These are phyloP conservation scores for Tinea semifulvella DNA, from an alignment of 2,888 invertebrate genomes.

Conservation along the genomic window DNA sequence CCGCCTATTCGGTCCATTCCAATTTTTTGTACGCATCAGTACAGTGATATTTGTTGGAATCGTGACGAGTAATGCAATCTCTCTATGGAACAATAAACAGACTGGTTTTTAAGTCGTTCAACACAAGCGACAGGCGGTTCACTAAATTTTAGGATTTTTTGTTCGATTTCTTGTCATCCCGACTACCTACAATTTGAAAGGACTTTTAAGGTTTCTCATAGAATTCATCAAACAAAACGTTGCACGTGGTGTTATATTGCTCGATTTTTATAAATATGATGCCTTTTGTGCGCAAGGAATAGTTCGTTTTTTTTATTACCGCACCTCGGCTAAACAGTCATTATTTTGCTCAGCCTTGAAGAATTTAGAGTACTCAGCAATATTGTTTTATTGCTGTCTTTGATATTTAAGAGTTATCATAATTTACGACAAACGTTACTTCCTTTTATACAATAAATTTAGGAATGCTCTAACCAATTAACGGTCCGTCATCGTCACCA, in stretches of 20 bases:
- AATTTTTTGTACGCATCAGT: neutral
- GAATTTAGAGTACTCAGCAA: neutral
- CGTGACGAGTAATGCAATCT: conserved; percentile 12
- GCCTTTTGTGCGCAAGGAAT: neutral
- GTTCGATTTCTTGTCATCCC: conserved; percentile 11
- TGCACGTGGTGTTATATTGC: neutral
- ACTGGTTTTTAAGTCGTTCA: conserved; percentile 1
- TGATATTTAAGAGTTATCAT: neutral
- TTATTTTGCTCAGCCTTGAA: conserved; percentile 1
- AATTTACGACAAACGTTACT: neutral
- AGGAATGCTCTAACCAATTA: too few species aligned
- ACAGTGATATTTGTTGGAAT: conserved; percentile 4
- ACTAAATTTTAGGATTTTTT: conserved; percentile 12
- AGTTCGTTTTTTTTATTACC: conserved; percentile 6
- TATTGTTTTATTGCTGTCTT: neutral
- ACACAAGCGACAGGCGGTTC: conserved; percentile 9
- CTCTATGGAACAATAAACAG: conserved; percentile 12
- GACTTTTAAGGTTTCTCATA: neutral
- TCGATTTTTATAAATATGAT: neutral
- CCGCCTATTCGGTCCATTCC: conserved; percentile 1
- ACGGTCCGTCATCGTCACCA: too few species aligned
- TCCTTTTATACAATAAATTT: too few species aligned
- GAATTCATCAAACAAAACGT: neutral
- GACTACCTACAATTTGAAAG: conserved; percentile 10
- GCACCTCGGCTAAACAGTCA: neutral